Conservation (phyloP, 2,888 invertebrate genomes). For the Eristalis intricaria region DNA sequence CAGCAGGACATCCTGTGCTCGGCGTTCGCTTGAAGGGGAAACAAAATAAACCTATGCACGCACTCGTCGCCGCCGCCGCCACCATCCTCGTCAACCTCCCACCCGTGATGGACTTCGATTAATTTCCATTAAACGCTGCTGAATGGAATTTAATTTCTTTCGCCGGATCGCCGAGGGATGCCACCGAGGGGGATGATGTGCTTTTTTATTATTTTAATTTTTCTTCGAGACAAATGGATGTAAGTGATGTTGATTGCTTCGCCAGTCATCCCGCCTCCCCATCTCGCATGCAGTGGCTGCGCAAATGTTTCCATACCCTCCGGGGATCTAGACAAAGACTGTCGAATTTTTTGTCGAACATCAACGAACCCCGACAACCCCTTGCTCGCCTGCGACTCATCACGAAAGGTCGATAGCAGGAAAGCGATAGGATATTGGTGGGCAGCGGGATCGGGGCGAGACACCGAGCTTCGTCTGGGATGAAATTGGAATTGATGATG, state of each 20-base stretch:
- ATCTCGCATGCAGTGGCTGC: neutral
- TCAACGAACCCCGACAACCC: neutral
- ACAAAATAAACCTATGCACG: constrained; percentile 29
- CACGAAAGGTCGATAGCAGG: constrained; percentile 49
- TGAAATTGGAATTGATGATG: constrained; percentile 71
- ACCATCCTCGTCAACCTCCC: neutral
- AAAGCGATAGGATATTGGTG: constrained; percentile 16
- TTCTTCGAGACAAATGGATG: constrained; percentile 62
- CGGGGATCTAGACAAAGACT: constrained; percentile 18
- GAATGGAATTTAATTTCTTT: constrained; percentile 77
- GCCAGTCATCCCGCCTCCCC: neutral
- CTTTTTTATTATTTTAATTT: constrained; percentile 30
- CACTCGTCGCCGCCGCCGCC: constrained; percentile 31
- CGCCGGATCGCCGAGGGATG: constrained; percentile 53
- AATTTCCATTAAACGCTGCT: constrained; percentile 77
- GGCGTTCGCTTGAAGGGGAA: constrained; percentile 10
- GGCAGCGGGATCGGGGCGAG: neutral
- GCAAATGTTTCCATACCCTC: constrained; percentile 53
- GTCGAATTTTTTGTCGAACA: neutral
- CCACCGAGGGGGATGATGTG: neutral
- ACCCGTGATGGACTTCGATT: constrained; percentile 74
- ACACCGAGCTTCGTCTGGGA: constrained; percentile 50
- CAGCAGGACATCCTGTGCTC: constrained; percentile 7
- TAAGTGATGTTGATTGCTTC: constrained; percentile 59
- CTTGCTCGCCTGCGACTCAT: neutral